A percentile compares a stretch with the other conserved stretches of the same genome.
Conservation (phyloP, 2,797 vertebrate species). For the Dendrocincla fuliginosa region DNA sequence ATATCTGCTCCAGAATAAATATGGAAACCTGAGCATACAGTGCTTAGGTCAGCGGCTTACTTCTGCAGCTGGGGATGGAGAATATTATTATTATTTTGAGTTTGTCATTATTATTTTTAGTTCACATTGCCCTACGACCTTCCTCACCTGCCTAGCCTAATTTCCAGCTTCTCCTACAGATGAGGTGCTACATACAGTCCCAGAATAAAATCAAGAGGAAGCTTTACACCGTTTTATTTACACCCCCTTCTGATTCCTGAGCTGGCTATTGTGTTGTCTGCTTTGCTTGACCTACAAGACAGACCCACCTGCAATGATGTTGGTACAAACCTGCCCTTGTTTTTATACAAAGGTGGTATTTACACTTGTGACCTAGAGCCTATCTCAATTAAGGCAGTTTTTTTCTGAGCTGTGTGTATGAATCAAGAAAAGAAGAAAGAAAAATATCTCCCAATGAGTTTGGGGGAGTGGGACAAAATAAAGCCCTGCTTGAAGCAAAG, state of each 20-base stretch:
- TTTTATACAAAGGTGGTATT: neutral
- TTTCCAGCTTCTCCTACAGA: neutral
- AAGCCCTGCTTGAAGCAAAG: neutral
- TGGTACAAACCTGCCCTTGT: neutral
- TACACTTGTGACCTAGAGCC: neutral
- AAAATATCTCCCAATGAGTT: neutral
- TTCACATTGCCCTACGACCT: neutral
- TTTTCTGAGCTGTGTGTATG: neutral
- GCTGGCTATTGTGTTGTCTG: neutral
- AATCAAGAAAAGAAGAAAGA: neutral
- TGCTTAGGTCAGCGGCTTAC: conserved; percentile 11
- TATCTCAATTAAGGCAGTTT: neutral
- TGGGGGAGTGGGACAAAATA: neutral
- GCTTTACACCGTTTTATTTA: neutral
- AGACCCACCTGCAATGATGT: accelerated
- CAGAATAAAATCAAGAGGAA: neutral
- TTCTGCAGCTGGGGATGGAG: neutral
- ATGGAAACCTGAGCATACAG: neutral
- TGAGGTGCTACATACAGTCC: neutral
- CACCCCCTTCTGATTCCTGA: neutral
- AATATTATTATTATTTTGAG: neutral
- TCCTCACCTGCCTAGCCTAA: neutral
- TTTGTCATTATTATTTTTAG: neutral
- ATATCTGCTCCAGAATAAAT: neutral
- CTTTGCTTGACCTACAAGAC: neutral